A percentile compares a stretch with the other conserved stretches of the same genome.
These are phyloP conservation scores for Platichthys stellatus DNA, from an alignment of 2,113 vertebrate genomes.

Conservation along the genomic window DNA sequence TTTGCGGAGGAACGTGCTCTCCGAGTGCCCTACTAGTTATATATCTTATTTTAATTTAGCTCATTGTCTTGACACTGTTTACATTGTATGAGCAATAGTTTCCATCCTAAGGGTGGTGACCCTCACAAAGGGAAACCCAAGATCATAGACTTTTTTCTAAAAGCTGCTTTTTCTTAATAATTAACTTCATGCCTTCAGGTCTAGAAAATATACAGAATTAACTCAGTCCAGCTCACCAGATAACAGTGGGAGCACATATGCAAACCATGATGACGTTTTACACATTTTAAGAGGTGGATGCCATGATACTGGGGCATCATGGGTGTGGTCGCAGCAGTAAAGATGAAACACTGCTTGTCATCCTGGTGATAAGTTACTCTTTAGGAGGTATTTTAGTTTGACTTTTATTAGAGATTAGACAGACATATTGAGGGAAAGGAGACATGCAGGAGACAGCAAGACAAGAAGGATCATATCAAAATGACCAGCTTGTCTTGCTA, in stretches of 20 bases:
- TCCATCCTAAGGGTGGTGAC: no score
- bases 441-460: not conserved
- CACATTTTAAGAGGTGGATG: no score
- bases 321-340: not conserved
- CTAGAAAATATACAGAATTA: not conserved
- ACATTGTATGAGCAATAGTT: not conserved
- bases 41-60: no score
- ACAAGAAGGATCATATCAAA: not conserved
- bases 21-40: no score
- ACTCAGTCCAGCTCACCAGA: not conserved
- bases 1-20: no score
- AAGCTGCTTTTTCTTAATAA: not conserved
- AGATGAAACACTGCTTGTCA: not conserved
- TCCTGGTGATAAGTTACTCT: not conserved
- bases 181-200: not conserved
- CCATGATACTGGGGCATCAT: no score
- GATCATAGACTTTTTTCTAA: not conserved
- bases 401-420: no score
- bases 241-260: not conserved
- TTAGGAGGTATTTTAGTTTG: no score
- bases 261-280: no score
- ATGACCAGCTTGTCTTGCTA: not conserved
- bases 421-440: not conserved
- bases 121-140: not conserved
- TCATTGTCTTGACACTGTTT: not conserved